Percentiles rank a stretch among this genome's conserved stretches.
phyloP scores from a whole-genome alignment of 2,113 vertebrate genomes.

The Beaufortia kweichowensis region DNA sequence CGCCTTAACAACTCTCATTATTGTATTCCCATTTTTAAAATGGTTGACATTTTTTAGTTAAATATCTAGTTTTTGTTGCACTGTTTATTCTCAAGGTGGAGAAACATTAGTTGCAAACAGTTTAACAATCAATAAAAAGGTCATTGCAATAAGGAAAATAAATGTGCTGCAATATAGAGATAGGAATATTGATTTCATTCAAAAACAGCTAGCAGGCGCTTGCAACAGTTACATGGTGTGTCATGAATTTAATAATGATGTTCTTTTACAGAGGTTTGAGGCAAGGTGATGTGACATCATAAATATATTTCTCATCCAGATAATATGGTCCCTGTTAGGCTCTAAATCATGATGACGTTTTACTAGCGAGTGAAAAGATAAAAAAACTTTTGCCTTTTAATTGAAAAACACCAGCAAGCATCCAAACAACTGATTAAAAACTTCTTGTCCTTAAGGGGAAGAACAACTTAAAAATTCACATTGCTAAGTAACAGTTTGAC shows the following conservation, averaged over 20 bases:
- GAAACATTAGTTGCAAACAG: constrained; percentile 22
- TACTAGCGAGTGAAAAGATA: not conserved
- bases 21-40: constrained; percentile 10
- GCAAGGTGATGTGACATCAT: constrained; percentile 23
- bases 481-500: constrained; percentile 42
- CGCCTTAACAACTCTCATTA: constrained; percentile 1
- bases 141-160: constrained; percentile 38
- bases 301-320: constrained; percentile 7
- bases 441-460: constrained; percentile 9
- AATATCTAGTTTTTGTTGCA: constrained; percentile 7
- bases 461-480: constrained; percentile 22
- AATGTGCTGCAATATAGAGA: constrained; percentile 11
- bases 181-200: constrained; percentile 42
- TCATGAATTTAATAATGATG: constrained; percentile 10
- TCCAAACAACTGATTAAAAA: constrained; percentile 25
- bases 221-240: not conserved
- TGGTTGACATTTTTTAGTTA: constrained; percentile 8
- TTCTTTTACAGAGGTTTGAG: not conserved
- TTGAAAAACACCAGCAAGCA: constrained; percentile 9
- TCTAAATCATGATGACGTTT: not conserved
- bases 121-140: constrained; percentile 43
- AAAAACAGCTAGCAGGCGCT: constrained; percentile 15
- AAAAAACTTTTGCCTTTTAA: constrained; percentile 9
- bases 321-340: not conserved
- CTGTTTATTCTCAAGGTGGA: constrained; percentile 4